Conservation (phyloP, 1,140 invertebrate genomes). For the Diachasma alloeum region DNA sequence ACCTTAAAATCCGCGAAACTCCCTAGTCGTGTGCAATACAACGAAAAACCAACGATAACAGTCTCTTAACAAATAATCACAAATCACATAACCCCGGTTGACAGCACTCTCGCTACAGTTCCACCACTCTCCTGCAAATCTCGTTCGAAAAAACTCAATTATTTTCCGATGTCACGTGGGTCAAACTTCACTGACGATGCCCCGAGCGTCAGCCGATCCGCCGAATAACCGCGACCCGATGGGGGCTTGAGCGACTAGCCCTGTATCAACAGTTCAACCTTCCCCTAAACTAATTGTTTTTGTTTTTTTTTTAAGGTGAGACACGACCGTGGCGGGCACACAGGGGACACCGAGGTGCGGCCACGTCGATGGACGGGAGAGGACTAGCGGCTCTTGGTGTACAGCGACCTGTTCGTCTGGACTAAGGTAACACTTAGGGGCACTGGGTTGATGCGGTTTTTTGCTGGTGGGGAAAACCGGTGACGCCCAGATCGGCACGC, state of each 20-base stretch:
- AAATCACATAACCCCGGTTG: slow-evolving; percentile 12
- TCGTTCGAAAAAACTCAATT: neutral
- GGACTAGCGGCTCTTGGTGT: slow-evolving; percentile 55
- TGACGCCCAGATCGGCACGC: neutral
- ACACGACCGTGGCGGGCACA: slow-evolving; percentile 33
- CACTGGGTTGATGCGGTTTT: neutral
- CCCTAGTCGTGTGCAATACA: too few relatives aligned
- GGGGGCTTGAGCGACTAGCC: neutral
- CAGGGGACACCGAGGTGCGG: slow-evolving; percentile 47
- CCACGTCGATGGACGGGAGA: slow-evolving; percentile 62
- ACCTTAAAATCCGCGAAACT: neutral
- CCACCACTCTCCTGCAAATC: neutral
- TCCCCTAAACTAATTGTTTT: neutral
- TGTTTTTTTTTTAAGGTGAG: neutral
- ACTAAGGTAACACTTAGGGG: slow-evolving; percentile 35
- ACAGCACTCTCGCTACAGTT: neutral
- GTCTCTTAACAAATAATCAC: slow-evolving; percentile 16
- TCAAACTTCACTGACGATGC: neutral
- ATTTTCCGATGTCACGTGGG: neutral
- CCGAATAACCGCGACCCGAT: too few relatives aligned
- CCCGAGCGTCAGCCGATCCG: neutral
- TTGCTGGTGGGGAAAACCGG: slow-evolving; percentile 13
- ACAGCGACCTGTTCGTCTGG: slow-evolving; percentile 53
- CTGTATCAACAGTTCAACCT: neutral
- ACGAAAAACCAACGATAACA: neutral